These are phyloP conservation scores for Cichladusa arquata DNA, from an alignment of 2,113 vertebrate genomes.

Conservation along the genomic window DNA sequence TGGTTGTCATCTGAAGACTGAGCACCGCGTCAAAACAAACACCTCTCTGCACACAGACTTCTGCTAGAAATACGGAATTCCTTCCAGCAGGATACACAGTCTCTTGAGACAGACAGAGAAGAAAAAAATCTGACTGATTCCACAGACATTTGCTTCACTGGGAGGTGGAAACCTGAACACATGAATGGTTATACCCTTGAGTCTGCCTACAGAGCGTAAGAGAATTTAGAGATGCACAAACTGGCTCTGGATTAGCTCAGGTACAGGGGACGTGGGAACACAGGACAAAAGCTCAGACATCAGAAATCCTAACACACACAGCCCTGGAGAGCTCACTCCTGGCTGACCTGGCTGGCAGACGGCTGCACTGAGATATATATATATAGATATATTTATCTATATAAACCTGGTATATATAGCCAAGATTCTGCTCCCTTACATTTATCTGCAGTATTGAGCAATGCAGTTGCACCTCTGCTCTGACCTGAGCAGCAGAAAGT, in stretches of 20 bases:
- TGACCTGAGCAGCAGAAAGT: neutral
- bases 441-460: neutral
- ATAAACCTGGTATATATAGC: neutral
- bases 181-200: neutral
- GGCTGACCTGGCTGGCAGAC: neutral
- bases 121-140: neutral
- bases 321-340: neutral
- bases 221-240: accelerated
- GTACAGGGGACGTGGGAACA: neutral
- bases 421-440: neutral
- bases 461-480: neutral
- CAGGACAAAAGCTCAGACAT: neutral
- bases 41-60: neutral
- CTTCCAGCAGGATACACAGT: neutral
- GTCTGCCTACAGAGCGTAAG: neutral
- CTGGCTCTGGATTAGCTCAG: neutral
- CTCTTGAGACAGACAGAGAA: neutral
- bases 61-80: neutral
- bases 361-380: neutral
- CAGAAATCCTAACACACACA: neutral
- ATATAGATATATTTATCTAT: neutral
- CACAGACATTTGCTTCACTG: neutral
- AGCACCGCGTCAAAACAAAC: constrained; percentile 35
- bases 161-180: neutral
- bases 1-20: neutral